These are phyloP conservation scores for Copsychus sechellarum DNA, from an alignment of 2,113 vertebrate species.

Conservation along the genomic window DNA sequence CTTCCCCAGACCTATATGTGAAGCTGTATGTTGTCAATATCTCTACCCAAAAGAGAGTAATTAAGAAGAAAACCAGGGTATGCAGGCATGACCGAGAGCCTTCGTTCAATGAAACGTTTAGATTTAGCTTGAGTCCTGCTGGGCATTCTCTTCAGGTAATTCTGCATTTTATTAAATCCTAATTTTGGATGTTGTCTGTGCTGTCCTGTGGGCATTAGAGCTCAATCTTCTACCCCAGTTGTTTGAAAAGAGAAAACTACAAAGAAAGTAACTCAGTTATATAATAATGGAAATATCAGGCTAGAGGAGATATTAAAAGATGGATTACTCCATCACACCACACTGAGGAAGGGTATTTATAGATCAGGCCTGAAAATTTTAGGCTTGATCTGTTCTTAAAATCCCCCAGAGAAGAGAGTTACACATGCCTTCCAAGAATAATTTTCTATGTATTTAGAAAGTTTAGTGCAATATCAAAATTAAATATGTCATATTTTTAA, in stretches of 20 bases:
- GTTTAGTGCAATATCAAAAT: neutral
- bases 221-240: neutral
- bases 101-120: constrained; percentile 98
- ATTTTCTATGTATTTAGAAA: neutral
- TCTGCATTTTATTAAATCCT: neutral
- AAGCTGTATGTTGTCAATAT: constrained; percentile 97
- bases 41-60: constrained; percentile 94
- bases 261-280: neutral
- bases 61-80: constrained; percentile 99
- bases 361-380: neutral
- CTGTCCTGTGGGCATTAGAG: neutral
- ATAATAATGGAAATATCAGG: neutral
- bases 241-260: neutral
- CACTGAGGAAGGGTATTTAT: neutral
- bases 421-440: neutral
- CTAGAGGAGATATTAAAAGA: neutral
- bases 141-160: constrained; percentile 97
- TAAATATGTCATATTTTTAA: neutral
- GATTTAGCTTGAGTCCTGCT: constrained; percentile 92
- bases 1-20: constrained; percentile 90
- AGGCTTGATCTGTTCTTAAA: neutral
- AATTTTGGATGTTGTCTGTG: neutral
- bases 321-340: neutral
- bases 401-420: neutral
- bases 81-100: constrained; percentile 97